Base-by-base conservation (phyloP, 2,113 vertebrate species). In the Balaeniceps rex region DNA sequence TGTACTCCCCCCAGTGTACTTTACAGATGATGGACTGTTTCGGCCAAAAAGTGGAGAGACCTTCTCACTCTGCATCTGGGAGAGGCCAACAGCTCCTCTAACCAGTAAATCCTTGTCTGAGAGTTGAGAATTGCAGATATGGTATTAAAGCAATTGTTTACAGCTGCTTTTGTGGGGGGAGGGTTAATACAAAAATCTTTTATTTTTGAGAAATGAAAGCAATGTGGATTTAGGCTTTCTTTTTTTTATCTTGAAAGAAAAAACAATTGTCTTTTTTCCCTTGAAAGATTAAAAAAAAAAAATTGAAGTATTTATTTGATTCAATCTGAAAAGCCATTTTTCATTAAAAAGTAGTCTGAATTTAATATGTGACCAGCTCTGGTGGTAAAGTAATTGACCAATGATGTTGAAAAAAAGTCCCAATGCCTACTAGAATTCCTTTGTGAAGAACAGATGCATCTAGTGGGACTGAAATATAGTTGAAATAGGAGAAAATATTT, bases 401-500 rank as follows among this genome's bases (percentile, higher is more conserved):
- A 9, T 24, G 68, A 74, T 83, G 47, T 42, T 74, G 63, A 85
- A 80, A 93, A 88, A 70, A 90, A 47, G 51, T 86, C 69, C 60
- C 22, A 68, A 26, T 34, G n/a, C 16, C 51, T 61, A 54, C 60
- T 40, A 78, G 58, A 90, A 90, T 58, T 70, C 85, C 60, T 83
- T 80, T 81, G 87, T 82, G 81, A 95, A 89, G 51, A 88, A 91
- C 26, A 71, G 77, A 94, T 78, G 54, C 51, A 36, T n/a, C 55
- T 34, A 83, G 29, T 23, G 33, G 42, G 60, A 81, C 18, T 64
- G 64, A 91, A 93, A 88, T 78, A 51, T 9, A 38, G 63, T 61
- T 82, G 70, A 79, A 93, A 90, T 36, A 61, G 66, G 49, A 83
- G 58, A 92, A 95, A 94, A 80, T 79, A 87, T 66, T 81, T 88